phyloP scores from a whole-genome alignment of 1,140 invertebrate genomes.

The Brachionus rotundiformis region DNA sequence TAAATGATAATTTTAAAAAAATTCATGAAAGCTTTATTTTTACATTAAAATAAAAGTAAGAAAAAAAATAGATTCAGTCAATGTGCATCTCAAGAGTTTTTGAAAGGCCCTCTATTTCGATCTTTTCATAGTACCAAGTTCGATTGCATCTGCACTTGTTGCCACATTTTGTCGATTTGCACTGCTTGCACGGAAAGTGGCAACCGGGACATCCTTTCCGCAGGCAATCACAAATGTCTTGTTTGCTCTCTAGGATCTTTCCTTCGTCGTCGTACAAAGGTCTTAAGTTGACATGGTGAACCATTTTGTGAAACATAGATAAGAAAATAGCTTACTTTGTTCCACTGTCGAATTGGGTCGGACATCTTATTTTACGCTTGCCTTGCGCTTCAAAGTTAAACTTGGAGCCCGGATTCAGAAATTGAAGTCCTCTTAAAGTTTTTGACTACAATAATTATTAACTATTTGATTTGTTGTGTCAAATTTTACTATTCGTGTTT shows the following conservation, averaged over 20 bases:
- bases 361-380: constrained; percentile 19
- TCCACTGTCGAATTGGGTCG: constrained; percentile 36
- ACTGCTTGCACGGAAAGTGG: constrained; percentile 77
- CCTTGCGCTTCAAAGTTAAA: constrained; percentile 43
- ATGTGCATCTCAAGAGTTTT: constrained; percentile 49
- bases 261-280: constrained; percentile 63
- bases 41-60: too few species aligned
- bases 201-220: constrained; percentile 73
- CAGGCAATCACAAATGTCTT: constrained; percentile 78
- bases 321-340: too few species aligned
- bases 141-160: constrained; percentile 67
- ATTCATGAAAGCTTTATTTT: too few species aligned
- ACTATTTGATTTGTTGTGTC: neutral
- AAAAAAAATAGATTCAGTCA: neutral
- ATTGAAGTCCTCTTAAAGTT: constrained; percentile 18
- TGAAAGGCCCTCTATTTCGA: constrained; percentile 59
- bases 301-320: too few species aligned
- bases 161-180: constrained; percentile 70
- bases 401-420: constrained; percentile 41
- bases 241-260: constrained; percentile 65
- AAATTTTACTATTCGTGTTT: neutral
- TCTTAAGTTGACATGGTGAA: neutral
- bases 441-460: neutral
- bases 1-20: too few species aligned
- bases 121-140: constrained; percentile 59